Evolutionary conservation across 2,888 invertebrate genomes (phyloP).

Genomic region (Aricia artaxerxes): DNA sequence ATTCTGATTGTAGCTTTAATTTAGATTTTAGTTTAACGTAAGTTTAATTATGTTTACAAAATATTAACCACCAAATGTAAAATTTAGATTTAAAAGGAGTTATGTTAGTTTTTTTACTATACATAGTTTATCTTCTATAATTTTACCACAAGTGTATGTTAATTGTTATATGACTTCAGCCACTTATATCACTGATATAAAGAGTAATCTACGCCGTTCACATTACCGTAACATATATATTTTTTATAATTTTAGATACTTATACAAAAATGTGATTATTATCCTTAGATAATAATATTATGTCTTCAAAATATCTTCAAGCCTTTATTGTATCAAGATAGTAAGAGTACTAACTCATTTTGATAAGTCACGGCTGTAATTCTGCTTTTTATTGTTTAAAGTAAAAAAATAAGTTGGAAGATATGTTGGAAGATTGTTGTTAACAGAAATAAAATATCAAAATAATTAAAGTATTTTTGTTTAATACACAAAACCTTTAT

Average conservation of each 20-base stretch:
- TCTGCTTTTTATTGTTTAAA: neutral
- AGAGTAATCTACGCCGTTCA: neutral
- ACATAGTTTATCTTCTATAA: neutral
- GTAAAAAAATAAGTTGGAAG: neutral
- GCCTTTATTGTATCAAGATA: neutral
- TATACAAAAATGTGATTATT: too few relatives aligned
- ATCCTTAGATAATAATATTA: too few relatives aligned
- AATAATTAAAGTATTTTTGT: slow-evolving; percentile 24
- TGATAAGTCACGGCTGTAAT: neutral
- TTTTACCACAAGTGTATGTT: neutral
- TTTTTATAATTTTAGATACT: too few relatives aligned
- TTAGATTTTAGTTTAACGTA: slow-evolving; percentile 14
- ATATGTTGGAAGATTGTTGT: slow-evolving; percentile 12
- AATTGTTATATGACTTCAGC: neutral
- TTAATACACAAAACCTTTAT: neutral
- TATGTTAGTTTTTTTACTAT: neutral
- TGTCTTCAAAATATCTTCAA: neutral
- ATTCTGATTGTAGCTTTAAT: slow-evolving; percentile 25
- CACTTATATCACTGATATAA: neutral
- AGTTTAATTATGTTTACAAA: neutral
- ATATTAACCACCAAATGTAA: slow-evolving; percentile 27
- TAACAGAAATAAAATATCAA: slow-evolving; percentile 30
- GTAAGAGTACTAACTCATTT: neutral
- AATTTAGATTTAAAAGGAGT: neutral
- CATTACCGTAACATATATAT: neutral